These are phyloP conservation scores for Dendroctonus valens DNA, from an alignment of 1,140 invertebrate genomes.

Conservation along the genomic window DNA sequence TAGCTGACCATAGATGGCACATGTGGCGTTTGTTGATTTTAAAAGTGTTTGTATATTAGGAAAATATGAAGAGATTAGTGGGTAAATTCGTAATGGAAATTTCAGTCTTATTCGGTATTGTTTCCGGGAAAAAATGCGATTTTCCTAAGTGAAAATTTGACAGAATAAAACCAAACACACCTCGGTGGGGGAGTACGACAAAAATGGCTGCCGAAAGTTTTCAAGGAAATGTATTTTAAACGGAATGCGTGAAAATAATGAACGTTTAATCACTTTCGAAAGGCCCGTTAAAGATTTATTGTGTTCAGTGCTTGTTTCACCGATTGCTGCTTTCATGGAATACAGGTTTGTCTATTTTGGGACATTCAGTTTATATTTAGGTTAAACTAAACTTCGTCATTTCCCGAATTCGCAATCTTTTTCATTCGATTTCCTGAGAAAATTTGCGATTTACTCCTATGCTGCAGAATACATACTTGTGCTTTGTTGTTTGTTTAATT, in stretches of 20 bases:
- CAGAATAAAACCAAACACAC: neutral
- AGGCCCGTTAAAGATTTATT: constrained; percentile 29
- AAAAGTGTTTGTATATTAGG: too few species aligned
- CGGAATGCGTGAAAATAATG: constrained; percentile 37
- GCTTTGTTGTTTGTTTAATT: neutral
- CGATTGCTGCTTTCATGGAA: neutral
- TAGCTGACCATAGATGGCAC: too few species aligned
- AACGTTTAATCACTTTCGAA: constrained; percentile 33
- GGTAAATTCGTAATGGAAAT: too few species aligned
- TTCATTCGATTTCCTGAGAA: constrained; percentile 7
- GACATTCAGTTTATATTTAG: constrained; percentile 42
- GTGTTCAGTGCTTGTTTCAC: constrained; percentile 21
- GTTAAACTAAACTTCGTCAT: constrained; percentile 44
- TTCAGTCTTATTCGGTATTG: too few species aligned
- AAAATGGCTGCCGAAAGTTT: constrained; percentile 47
- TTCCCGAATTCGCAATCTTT: constrained; percentile 21
- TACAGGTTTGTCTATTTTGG: constrained; percentile 22
- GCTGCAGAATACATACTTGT: neutral
- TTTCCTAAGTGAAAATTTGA: too few species aligned
- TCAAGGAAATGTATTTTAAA: constrained; percentile 43
- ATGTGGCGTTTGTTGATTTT: too few species aligned
- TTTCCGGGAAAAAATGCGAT: too few species aligned
- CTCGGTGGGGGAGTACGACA: constrained; percentile 42
- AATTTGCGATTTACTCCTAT: neutral
- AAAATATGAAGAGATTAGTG: too few species aligned